These are phyloP conservation scores for Seladonia tumulorum DNA, from an alignment of 2,888 invertebrate genomes.

Conservation along the genomic window DNA sequence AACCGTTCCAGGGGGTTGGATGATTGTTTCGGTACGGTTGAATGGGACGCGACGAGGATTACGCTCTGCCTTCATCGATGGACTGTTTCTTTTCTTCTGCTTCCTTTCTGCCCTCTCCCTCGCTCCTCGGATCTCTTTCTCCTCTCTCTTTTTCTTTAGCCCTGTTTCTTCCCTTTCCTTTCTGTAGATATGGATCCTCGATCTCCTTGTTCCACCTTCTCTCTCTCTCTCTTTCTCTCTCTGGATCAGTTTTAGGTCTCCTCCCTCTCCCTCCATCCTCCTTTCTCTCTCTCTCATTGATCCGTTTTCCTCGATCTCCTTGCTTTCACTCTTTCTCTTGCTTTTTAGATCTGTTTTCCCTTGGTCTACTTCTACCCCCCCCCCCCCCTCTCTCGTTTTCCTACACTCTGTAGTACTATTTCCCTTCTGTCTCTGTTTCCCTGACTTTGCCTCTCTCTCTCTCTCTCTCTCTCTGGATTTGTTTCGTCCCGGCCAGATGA, in stretches of 20 bases:
- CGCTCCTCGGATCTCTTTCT: background rate
- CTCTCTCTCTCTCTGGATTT: background rate
- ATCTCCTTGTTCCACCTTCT: too few species aligned
- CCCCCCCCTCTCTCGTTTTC: too few species aligned
- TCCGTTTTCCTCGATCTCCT: background rate
- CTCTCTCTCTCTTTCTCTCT: too few species aligned
- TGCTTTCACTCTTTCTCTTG: background rate
- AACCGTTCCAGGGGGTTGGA: slow-evolving; percentile 17
- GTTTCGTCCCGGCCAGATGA: background rate
- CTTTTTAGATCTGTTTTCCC: background rate
- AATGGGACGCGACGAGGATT: slow-evolving; percentile 11
- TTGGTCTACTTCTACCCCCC: too few species aligned
- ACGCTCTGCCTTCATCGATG: slow-evolving; percentile 3
- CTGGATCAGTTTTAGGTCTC: too few species aligned
- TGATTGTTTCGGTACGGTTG: slow-evolving; percentile 19
- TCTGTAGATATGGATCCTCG: too few species aligned
- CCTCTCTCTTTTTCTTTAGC: background rate
- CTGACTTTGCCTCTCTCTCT: too few species aligned
- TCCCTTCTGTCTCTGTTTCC: too few species aligned
- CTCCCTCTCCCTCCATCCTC: background rate
- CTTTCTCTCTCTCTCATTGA: too few species aligned
- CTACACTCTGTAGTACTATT: too few species aligned
- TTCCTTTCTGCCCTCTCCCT: background rate
- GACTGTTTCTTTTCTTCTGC: background rate
- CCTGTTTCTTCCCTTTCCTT: background rate